These are phyloP conservation scores for Fulmarus glacialis DNA, from an alignment of 2,113 vertebrate genomes.

Conservation along the genomic window DNA sequence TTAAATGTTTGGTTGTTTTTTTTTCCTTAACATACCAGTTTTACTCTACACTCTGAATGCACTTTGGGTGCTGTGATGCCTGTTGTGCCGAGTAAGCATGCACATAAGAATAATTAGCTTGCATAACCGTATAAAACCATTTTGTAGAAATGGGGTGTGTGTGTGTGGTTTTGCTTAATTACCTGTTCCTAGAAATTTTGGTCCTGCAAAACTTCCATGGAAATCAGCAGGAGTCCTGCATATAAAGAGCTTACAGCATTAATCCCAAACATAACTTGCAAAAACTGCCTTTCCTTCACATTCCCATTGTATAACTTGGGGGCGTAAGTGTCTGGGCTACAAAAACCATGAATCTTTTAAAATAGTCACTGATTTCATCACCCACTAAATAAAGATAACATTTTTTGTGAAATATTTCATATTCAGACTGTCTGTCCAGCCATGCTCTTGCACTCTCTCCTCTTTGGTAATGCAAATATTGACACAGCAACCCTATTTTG, in stretches of 20 bases:
- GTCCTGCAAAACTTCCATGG: not conserved
- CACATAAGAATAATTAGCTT: not conserved
- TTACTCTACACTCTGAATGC: not conserved
- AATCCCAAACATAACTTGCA: not conserved
- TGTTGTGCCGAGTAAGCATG: not conserved
- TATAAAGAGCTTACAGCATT: not conserved
- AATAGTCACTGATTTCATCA: conserved; percentile 34
- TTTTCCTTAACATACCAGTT: fast-evolving
- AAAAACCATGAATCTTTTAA: conserved; percentile 35
- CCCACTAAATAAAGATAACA: conserved; percentile 50
- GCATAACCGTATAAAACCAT: not conserved
- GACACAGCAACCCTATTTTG: conserved; percentile 30
- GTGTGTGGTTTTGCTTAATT: not conserved
- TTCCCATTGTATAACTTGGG: conserved; percentile 20
- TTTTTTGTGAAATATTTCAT: conserved; percentile 35
- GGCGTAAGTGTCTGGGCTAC: not conserved
- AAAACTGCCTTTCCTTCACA: not conserved
- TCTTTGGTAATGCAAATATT: not conserved
- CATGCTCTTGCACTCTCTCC: conserved; percentile 24
- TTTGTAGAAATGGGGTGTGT: not conserved
- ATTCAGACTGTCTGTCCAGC: conserved; percentile 50
- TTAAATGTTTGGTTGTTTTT: not conserved
- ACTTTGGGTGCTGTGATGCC: not conserved
- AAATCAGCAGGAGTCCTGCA: not conserved
- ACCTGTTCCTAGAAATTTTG: not conserved